Evolutionary conservation across 2,888 invertebrate species (phyloP), one percentile per base, ranked within the genome.

Genomic region (Stomorhina lunata): DNA sequence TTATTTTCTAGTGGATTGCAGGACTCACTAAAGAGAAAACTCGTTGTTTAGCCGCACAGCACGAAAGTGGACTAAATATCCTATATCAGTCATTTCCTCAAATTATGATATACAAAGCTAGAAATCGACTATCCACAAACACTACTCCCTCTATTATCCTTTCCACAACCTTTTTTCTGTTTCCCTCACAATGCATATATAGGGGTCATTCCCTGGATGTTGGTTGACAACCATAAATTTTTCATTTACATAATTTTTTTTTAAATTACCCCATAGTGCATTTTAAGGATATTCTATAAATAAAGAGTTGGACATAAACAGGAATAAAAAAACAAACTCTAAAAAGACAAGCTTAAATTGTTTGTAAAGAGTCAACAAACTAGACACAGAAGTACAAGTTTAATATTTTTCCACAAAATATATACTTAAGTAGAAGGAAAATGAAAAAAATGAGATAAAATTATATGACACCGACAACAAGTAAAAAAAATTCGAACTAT

Each of bases 311-410:
- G 10, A 55, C 12, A n/a, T 53, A 69, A 10, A 43, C 9, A 15
- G 45, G 45, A 71, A 3, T 2, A 15, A 15, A 55, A 68, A 40
- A 20, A 29, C 34, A 48, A 48, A 40, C 4, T 20, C 12, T 43
- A 25, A 57, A 50, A 73, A 68, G 68, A 75, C 50, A 57, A 66
- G 50, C 32, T 71, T 71, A 71, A 81, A 71, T 69, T 80, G 76
- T 71, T 71, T 76, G 65, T 57, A 76, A 72, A 55, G 55, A 77
- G 29, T 77, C 66, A 72, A 63, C 61, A 72, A 81, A 59, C 75
- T 71, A 32, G 50, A 69, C 55, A 66, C 32, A 48, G n/a, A 15
- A 22, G 37, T 43, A 22, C 9, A 43, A 69, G 27, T 81, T 37
- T 53, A 53, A 59, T 71, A 50, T 65, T 71, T n/a, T n/a, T 45